These are phyloP conservation scores for Colletes collaris DNA, from an alignment of 2,888 invertebrate species.

Conservation along the genomic window DNA sequence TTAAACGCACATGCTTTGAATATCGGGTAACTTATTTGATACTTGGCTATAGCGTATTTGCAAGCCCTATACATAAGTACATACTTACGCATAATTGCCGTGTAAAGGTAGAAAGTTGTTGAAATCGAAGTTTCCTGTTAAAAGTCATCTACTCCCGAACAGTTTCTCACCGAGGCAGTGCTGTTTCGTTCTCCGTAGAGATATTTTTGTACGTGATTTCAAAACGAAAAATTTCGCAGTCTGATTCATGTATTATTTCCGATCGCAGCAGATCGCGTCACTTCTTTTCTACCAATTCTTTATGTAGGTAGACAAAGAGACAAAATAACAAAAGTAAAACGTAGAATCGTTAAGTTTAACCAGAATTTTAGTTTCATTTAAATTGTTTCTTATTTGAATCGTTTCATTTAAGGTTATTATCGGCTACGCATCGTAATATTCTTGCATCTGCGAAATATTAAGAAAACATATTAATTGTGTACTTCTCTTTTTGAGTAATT, in stretches of 20 bases:
- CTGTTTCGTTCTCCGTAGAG: conserved; percentile 2
- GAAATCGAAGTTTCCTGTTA: background rate
- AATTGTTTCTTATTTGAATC: background rate
- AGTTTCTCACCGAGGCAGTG: background rate
- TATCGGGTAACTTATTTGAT: too few species aligned
- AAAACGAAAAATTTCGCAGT: conserved; percentile 26
- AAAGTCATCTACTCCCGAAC: background rate
- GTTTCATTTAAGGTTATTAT: too few species aligned
- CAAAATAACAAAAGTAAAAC: background rate
- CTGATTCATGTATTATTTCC: conserved; percentile 59
- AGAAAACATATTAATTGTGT: too few species aligned
- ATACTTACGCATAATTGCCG: too few species aligned
- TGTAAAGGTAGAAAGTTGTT: background rate
- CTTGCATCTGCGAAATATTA: too few species aligned
- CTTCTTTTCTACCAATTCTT: background rate
- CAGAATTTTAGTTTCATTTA: background rate
- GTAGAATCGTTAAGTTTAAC: too few species aligned
- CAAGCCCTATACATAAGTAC: too few species aligned
- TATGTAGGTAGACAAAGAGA: background rate
- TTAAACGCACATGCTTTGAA: too few species aligned
- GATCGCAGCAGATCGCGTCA: conserved; percentile 72
- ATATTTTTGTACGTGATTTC: conserved; percentile 44
- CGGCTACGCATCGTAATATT: too few species aligned
- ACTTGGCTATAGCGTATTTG: too few species aligned
- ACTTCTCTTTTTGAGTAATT: too few species aligned